Percentiles rank a stretch among this genome's conserved stretches.
These are phyloP conservation scores for Clunio marinus DNA, from an alignment of 2,888 invertebrate species.

Conservation along the genomic window DNA sequence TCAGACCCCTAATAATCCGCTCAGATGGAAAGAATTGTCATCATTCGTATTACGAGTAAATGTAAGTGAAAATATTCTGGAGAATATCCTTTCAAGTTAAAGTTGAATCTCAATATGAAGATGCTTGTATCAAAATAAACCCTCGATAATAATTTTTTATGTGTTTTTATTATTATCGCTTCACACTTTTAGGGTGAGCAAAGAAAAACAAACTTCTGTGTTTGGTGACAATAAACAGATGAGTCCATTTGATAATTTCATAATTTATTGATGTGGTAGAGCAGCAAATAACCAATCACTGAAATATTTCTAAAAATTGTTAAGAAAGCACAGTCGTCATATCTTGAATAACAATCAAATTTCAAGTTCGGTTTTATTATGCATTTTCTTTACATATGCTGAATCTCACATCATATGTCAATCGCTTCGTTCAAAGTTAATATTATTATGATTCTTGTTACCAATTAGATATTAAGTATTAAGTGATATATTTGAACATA, in stretches of 20 bases:
- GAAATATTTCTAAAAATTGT: neutral
- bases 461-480: no score
- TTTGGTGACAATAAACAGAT: constrained; percentile 27
- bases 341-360: constrained; percentile 39
- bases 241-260: constrained; percentile 6
- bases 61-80: no score
- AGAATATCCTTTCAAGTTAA: no score
- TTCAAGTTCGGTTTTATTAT: constrained; percentile 35
- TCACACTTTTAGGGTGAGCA: neutral
- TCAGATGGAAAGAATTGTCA: no score
- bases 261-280: constrained; percentile 25
- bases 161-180: constrained; percentile 20
- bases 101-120: no score
- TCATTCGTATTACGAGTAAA: no score
- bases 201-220: neutral
- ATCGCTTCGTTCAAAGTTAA: no score
- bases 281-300: neutral
- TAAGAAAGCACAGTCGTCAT: neutral
- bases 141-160: constrained; percentile 27
- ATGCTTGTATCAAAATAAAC: no score
- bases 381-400: neutral
- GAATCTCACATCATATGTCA: no score
- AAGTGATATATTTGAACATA: no score
- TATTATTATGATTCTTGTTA: no score
- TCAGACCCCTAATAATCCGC: no score